Evolutionary conservation across 2,797 vertebrate species (phyloP), one percentile per base, ranked within the genome.

Genomic region (Mus caroli): DNA sequence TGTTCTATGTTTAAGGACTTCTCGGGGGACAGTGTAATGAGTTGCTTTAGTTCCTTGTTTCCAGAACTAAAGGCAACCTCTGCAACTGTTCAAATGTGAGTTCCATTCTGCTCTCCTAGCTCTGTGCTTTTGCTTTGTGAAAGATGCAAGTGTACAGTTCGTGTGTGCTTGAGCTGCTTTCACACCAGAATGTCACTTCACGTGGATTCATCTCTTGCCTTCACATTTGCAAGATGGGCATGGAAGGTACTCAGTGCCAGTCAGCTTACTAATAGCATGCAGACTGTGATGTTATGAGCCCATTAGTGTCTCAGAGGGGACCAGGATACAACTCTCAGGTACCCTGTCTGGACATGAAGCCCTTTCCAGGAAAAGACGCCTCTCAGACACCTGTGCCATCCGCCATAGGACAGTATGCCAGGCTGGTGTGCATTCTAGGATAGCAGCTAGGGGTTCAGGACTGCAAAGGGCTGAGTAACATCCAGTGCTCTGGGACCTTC

Each of bases 31-130:
- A 31, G 1, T 88, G 17, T 60, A 13, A 90, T 91, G 4, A 31
- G 87, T 90, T 91, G n/a, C 82, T 95, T 80, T 95, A n/a, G 6
- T 79, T 88, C 87, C 78, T 96, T 20, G 11, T 87, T 71, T 87
- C 22, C 46, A 37, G 5, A 85, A 60, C 9, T 73, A 28, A 77
- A 54, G 58, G 34, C 26, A 26, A 71, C 73, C 46, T 87, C 85
- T 84, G 26, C 92, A 96, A 88, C 67, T 28, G 24, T 95, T 58
- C 77, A 88, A 58, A 37, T 26, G 8, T 40, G 26, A 92, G 54
- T 86, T 92, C 58, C 43, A 0, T 62, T 75, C 37, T 71, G 34
- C 67, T 54, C 56, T 73, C 31, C 90, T 75, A 52, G 17, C 60
- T 80, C 1, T n/a, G 26, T 50, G 26, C 20, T 6, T 87, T 71